phyloP scores from a whole-genome alignment of 2,888 invertebrate species.

The Drosophila longiperda region DNA sequence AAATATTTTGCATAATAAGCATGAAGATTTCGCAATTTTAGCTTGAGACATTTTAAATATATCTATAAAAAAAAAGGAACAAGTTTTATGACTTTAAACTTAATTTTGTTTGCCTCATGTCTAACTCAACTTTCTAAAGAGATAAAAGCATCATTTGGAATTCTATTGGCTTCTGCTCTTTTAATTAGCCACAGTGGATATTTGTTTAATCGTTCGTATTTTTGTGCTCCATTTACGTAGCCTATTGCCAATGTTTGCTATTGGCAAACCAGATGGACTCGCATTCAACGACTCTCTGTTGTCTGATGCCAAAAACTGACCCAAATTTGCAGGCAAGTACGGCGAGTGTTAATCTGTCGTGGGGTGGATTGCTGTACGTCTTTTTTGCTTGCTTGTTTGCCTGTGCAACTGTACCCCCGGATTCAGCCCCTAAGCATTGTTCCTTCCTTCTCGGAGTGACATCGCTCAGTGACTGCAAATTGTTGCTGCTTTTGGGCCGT shows the following conservation, averaged over 20 bases:
- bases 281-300: conserved; percentile 37
- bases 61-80: background rate
- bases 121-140: background rate
- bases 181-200: conserved; percentile 21
- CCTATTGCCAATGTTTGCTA: conserved; percentile 54
- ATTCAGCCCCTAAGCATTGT: conserved; percentile 8
- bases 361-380: conserved; percentile 2
- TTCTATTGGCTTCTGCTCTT: background rate
- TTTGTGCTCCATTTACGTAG: conserved; percentile 36
- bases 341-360: conserved; percentile 11
- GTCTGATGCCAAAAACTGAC: conserved; percentile 73
- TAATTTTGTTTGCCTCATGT: background rate
- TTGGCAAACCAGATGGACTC: conserved; percentile 49
- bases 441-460: conserved; percentile 32
- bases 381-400: conserved; percentile 62
- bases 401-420: background rate
- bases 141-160: background rate
- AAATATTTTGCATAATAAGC: background rate
- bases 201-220: conserved; percentile 10
- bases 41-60: background rate
- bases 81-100: background rate
- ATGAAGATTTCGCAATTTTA: background rate
- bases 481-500: conserved; percentile 50
- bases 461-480: conserved; percentile 60
- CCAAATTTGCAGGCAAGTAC: conserved; percentile 66